Percentiles rank a stretch among this genome's conserved stretches.
Evolutionary conservation across 2,113 vertebrate genomes (phyloP).

Genomic region (Notechis scutatus): DNA sequence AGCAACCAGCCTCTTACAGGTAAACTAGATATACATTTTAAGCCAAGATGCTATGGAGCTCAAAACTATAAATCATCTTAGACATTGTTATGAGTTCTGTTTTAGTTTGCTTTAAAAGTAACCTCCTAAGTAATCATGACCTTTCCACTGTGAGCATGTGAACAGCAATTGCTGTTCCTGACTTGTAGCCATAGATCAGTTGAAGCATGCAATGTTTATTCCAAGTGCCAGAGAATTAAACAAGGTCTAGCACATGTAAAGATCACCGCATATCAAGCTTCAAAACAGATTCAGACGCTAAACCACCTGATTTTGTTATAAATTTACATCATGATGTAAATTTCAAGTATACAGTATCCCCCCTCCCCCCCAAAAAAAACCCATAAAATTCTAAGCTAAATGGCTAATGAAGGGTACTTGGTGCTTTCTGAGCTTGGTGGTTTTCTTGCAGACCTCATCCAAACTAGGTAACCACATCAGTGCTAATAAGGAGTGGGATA

Average conservation of each 20-base stretch:
- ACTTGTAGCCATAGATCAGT: background rate
- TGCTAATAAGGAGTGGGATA: background rate
- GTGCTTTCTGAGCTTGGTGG: background rate
- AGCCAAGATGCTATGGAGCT: background rate
- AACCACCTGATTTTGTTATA: background rate
- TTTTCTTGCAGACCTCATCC: background rate
- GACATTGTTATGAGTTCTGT: background rate
- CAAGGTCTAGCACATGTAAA: background rate
- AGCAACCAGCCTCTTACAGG: slow-evolving; percentile 56
- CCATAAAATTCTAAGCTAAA: background rate
- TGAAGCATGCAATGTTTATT: background rate
- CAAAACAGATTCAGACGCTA: background rate
- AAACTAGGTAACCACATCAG: background rate
- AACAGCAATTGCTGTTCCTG: background rate
- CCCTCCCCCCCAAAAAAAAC: background rate
- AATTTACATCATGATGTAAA: background rate
- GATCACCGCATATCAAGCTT: background rate
- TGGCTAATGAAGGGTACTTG: background rate
- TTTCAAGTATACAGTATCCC: background rate
- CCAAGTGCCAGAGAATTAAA: background rate
- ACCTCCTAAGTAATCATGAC: background rate
- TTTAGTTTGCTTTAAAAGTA: background rate
- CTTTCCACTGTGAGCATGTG: background rate
- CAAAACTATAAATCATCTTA: background rate
- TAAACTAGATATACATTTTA: slow-evolving; percentile 20